Evolutionary conservation across 2,113 vertebrate species (phyloP).

Genomic region (Leuciscus idus): DNA sequence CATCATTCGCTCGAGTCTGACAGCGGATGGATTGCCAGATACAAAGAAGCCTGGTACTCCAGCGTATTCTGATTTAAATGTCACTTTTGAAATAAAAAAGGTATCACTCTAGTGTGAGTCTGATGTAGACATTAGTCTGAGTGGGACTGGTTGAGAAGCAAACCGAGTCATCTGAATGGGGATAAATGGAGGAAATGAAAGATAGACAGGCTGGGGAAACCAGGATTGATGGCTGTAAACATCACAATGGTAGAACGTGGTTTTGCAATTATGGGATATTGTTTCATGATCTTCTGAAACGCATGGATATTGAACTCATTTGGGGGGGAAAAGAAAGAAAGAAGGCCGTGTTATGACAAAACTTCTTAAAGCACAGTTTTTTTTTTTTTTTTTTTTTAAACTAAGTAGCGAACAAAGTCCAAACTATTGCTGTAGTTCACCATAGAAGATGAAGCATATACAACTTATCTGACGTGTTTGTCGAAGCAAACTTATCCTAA

Average conservation of each 20-base stretch:
- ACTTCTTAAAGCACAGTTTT: conserved; percentile 24
- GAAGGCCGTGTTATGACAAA: conserved; percentile 39
- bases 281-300: conserved; percentile 49
- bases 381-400: too few species aligned
- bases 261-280: conserved; percentile 53
- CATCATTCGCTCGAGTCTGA: conserved; percentile 49
- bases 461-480: background rate
- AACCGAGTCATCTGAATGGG: conserved; percentile 54
- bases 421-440: background rate
- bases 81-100: conserved; percentile 64
- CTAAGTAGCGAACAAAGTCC: too few species aligned
- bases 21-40: conserved; percentile 57
- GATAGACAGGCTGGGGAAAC: conserved; percentile 29
- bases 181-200: conserved; percentile 59
- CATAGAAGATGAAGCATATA: background rate
- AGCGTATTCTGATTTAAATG: conserved; percentile 61
- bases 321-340: background rate
- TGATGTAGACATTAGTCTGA: conserved; percentile 57
- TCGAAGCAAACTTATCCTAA: background rate
- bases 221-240: conserved; percentile 50
- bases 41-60: conserved; percentile 49
- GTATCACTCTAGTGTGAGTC: conserved; percentile 57
- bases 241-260: conserved; percentile 52
- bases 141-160: conserved; percentile 48
- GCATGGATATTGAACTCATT: conserved; percentile 38